These are phyloP conservation scores for Scolopax mira DNA, from an alignment of 2,113 vertebrate species.

Conservation along the genomic window DNA sequence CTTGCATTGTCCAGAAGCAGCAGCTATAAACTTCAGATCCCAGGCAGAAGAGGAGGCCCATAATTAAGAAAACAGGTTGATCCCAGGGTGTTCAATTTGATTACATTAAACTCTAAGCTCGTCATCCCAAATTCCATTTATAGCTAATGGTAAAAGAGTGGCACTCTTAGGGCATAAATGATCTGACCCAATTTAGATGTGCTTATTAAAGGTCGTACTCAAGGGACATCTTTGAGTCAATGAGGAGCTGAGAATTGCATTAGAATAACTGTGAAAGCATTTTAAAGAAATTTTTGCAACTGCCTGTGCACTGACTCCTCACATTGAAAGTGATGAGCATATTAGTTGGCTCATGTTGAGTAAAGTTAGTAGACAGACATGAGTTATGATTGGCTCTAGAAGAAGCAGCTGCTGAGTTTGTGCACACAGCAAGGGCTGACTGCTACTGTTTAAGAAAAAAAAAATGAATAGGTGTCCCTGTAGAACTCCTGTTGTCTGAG, in stretches of 20 bases:
- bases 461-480: background rate
- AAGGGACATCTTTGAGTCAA: background rate
- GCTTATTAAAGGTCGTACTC: background rate
- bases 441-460: background rate
- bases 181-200: conserved; percentile 9
- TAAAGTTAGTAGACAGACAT: background rate
- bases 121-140: background rate
- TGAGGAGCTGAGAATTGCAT: background rate
- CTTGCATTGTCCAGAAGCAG: background rate
- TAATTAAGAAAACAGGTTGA: background rate
- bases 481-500: background rate
- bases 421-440: background rate
- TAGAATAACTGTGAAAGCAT: background rate
- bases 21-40: background rate
- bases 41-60: background rate
- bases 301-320: background rate
- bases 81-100: background rate
- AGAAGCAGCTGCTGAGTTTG: conserved; percentile 17
- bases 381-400: conserved; percentile 11
- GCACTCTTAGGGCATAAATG: background rate
- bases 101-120: background rate
- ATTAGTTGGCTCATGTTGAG: background rate
- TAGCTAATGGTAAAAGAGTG: background rate
- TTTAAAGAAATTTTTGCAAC: background rate
- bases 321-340: background rate